Evolutionary conservation across 2,113 vertebrate genomes (phyloP).

Genomic region (Fulmarus glacialis): DNA sequence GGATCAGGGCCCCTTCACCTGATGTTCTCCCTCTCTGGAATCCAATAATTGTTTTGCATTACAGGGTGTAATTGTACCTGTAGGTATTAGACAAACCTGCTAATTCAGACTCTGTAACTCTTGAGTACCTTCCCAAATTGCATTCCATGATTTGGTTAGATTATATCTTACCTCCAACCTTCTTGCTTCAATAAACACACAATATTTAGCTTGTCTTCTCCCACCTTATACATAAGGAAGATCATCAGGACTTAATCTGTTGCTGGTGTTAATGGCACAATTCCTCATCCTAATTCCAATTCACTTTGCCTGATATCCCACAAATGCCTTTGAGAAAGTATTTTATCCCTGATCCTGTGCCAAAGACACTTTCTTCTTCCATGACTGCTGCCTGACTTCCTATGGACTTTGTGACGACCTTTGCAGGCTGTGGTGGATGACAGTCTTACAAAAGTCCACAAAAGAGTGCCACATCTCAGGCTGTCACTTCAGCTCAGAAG

Average conservation of each 20-base stretch:
- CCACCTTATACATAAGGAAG: neutral
- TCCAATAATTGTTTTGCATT: neutral
- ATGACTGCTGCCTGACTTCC: neutral
- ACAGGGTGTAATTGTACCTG: neutral
- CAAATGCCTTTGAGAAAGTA: constrained; percentile 39
- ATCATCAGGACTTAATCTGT: constrained; percentile 14
- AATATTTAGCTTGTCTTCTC: constrained; percentile 32
- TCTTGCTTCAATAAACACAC: constrained; percentile 43
- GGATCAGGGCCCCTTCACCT: neutral
- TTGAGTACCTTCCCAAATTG: constrained; percentile 23
- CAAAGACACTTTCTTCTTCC: constrained; percentile 57
- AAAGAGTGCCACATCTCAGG: neutral
- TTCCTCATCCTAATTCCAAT: constrained; percentile 35
- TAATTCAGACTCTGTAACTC: neutral
- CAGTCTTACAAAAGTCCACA: neutral
- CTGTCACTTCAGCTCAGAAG: neutral
- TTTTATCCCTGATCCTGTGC: constrained; percentile 38
- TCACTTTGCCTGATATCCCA: constrained; percentile 39
- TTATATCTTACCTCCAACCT: constrained; percentile 49
- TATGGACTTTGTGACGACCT: constrained; percentile 22
- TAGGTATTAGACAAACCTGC: neutral
- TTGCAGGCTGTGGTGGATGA: neutral
- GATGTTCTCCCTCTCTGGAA: neutral
- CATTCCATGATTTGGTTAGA: constrained; percentile 43
- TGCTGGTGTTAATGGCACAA: neutral